Conservation (phyloP, 2,888 invertebrate genomes). For the Agriopis marginaria region DNA sequence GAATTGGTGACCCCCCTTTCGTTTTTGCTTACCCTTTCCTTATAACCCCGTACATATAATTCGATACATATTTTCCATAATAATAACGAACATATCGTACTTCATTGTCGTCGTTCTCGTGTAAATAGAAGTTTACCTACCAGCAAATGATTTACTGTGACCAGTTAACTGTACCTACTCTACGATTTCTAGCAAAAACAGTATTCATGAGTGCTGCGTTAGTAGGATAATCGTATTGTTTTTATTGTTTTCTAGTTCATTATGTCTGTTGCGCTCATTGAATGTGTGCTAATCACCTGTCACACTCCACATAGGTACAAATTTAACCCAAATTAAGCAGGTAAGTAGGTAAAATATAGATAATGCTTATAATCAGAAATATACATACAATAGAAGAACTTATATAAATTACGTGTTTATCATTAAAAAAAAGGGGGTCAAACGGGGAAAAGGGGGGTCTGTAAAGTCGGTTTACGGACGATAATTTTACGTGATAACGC, state of each 20-base stretch:
- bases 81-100: too few species aligned
- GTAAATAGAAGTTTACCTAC: too few species aligned
- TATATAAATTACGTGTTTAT: too few species aligned
- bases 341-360: background rate
- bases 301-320: background rate
- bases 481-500: too few species aligned
- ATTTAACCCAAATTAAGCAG: constrained; percentile 2
- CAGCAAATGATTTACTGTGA: background rate
- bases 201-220: background rate
- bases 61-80: too few species aligned
- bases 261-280: constrained; percentile 7
- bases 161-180: background rate
- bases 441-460: too few species aligned
- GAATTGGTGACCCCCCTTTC: too few species aligned
- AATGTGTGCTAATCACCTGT: constrained; percentile 13
- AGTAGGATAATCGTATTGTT: background rate
- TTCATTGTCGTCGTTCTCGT: too few species aligned
- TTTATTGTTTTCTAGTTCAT: constrained; percentile 7
- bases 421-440: too few species aligned
- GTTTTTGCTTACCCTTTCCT: too few species aligned
- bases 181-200: constrained; percentile 1
- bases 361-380: background rate
- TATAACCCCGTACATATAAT: too few species aligned
- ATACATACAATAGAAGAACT: background rate
- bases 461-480: too few species aligned